These are phyloP conservation scores for Andrena fulva DNA, from an alignment of 2,888 invertebrate species.

Conservation along the genomic window DNA sequence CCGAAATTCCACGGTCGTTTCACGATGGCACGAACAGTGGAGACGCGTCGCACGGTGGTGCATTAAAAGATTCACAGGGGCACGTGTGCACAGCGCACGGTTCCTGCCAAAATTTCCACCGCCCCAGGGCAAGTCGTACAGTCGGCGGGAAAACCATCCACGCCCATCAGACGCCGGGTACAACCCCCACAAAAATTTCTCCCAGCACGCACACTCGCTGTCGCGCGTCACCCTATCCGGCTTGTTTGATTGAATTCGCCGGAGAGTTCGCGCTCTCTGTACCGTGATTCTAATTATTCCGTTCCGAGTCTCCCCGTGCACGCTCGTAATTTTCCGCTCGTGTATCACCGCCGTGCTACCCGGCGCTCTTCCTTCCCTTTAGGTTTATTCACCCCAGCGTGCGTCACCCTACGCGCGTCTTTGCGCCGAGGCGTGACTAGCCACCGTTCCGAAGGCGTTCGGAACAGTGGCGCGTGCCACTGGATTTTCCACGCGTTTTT, in stretches of 20 bases:
- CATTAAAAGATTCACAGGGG: constrained; percentile 40
- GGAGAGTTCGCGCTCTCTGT: neutral
- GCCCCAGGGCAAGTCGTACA: constrained; percentile 49
- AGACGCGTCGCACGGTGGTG: neutral
- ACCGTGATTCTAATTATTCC: constrained; percentile 48
- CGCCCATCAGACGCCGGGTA: neutral
- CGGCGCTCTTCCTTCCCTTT: constrained; percentile 54
- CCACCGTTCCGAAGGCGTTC: constrained; percentile 65
- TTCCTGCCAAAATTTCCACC: constrained; percentile 55
- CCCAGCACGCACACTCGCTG: neutral
- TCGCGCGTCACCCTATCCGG: too few relatives aligned
- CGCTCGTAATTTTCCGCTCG: constrained; percentile 45
- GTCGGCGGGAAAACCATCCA: neutral
- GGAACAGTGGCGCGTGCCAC: constrained; percentile 32
- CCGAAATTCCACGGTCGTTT: neutral
- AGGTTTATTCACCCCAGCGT: constrained; percentile 68
- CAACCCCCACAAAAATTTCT: constrained; percentile 2
- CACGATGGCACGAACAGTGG: neutral
- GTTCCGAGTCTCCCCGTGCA: neutral
- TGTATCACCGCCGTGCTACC: constrained; percentile 34
- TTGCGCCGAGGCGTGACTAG: constrained; percentile 69
- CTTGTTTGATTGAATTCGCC: neutral
- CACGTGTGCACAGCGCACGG: constrained; percentile 12
- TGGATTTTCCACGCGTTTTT: constrained; percentile 31
- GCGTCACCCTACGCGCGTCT: constrained; percentile 70